Conservation (phyloP, 2,113 vertebrate species). For the Nyctibius bracteatus region DNA sequence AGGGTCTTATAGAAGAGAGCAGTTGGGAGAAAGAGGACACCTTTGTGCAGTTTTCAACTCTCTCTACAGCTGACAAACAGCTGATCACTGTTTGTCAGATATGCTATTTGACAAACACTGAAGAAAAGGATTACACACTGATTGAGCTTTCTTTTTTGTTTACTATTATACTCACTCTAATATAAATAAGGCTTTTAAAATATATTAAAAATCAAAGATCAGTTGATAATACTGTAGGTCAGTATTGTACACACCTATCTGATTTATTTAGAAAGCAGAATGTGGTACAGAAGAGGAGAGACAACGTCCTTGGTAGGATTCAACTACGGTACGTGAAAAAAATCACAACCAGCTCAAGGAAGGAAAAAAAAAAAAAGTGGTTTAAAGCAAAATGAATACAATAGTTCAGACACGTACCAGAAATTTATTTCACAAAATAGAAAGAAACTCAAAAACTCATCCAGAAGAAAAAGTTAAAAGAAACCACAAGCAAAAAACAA, state of each 20-base stretch:
- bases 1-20: not conserved
- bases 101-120: not conserved
- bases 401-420: not conserved
- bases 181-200: not conserved
- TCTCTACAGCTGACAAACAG: not conserved
- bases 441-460: not conserved
- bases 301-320: not conserved
- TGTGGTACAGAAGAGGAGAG: not conserved
- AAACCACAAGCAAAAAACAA: not conserved
- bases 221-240: not conserved
- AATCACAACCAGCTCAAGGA: not conserved
- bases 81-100: not conserved
- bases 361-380: too few species aligned
- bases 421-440: not conserved
- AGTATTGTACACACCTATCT: not conserved
- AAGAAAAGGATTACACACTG: not conserved
- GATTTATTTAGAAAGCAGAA: not conserved
- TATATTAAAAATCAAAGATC: not conserved
- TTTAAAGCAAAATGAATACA: not conserved
- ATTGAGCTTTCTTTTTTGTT: not conserved
- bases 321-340: fast-evolving
- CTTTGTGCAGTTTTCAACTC: not conserved
- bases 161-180: not conserved
- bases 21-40: not conserved
- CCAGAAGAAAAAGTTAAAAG: not conserved